phyloP scores from a whole-genome alignment of 2,113 vertebrate genomes.

The Benitochromis conjunctus region DNA sequence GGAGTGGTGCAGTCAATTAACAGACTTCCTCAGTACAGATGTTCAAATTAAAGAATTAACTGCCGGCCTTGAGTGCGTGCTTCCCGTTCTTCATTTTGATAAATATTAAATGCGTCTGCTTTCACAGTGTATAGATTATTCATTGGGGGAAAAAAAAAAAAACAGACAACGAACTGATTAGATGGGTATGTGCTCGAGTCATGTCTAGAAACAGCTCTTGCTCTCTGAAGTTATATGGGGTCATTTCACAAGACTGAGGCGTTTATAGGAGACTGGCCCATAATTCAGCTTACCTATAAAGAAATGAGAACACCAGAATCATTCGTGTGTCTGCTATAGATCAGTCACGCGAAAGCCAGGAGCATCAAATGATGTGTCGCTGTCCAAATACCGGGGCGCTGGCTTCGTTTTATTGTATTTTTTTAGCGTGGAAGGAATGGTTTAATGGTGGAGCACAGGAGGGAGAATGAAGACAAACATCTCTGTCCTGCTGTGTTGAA shows the following conservation, averaged over 20 bases:
- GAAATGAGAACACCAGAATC: not conserved
- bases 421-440: not conserved
- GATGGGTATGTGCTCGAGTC: not conserved
- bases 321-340: not conserved
- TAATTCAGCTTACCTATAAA: not conserved
- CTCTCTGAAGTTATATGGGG: not conserved
- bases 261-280: not conserved
- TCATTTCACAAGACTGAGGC: not conserved
- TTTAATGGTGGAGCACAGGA: not conserved
- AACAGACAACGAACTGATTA: not conserved
- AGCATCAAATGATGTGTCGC: not conserved
- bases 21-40: not conserved
- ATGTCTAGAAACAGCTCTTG: not conserved
- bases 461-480: not conserved
- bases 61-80: not conserved
- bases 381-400: not conserved
- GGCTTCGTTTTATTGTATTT: not conserved
- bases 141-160: fast-evolving
- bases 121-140: not conserved
- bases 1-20: not conserved
- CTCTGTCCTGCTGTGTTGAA: not conserved
- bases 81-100: not conserved
- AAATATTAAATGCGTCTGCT: not conserved
- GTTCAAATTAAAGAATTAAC: not conserved
- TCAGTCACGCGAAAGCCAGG: not conserved